A percentile compares a stretch with the other conserved stretches of the same genome.
Conservation (phyloP, 2,113 vertebrate species). For the Pseudopipra pipra region DNA sequence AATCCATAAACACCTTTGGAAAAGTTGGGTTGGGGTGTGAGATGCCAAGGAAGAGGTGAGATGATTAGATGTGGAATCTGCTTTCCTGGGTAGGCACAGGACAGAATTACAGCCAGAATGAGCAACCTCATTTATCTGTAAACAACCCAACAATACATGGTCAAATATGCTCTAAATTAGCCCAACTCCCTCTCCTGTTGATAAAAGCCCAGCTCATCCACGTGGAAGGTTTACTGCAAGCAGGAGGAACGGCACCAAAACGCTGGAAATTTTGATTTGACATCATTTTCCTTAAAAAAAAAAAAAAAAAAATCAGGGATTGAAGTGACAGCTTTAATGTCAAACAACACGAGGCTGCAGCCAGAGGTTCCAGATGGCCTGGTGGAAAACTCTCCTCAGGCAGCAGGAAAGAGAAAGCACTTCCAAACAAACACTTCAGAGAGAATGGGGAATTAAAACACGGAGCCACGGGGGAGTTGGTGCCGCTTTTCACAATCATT, state of each 20-base stretch:
- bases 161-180: not conserved
- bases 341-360: not conserved
- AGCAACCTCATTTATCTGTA: not conserved
- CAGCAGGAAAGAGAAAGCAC: not conserved
- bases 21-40: not conserved
- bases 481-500: not conserved
- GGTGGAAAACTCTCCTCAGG: not conserved
- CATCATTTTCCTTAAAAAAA: not conserved
- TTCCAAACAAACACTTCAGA: not conserved
- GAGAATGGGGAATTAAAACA: not conserved
- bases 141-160: not conserved
- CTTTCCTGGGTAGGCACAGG: not conserved
- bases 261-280: not conserved
- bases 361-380: not conserved
- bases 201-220: not conserved
- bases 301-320: not conserved
- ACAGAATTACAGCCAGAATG: not conserved
- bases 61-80: not conserved
- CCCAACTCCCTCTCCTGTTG: not conserved
- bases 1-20: not conserved
- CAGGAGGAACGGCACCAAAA: not conserved
- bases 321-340: not conserved
- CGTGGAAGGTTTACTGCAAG: not conserved
- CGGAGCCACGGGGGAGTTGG: not conserved
- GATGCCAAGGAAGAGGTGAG: not conserved